A percentile compares a stretch with the other conserved stretches of the same genome.
Evolutionary conservation across 1,140 invertebrate genomes (phyloP).

Genomic region (Philotrypesis tridentata): DNA sequence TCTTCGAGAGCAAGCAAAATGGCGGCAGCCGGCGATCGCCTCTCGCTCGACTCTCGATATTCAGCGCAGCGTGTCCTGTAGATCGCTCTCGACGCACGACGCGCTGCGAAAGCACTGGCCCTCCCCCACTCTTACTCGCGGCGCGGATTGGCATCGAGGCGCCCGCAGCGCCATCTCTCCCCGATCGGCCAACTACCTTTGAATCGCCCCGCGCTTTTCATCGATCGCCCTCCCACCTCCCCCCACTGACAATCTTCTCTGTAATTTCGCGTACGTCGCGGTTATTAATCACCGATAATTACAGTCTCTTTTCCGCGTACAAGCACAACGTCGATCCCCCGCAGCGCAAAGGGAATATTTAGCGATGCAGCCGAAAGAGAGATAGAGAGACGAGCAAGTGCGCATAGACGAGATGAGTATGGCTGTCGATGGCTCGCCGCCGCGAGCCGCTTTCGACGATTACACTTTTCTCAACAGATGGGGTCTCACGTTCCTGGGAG

Average conservation of each 20-base stretch:
- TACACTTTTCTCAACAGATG: conserved; percentile 36
- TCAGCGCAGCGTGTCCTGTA: not conserved
- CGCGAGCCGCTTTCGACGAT: conserved; percentile 45
- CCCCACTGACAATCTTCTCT: not conserved
- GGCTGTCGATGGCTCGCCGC: too few relatives aligned
- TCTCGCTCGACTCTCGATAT: conserved; percentile 11
- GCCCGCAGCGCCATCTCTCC: not conserved
- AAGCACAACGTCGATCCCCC: too few relatives aligned
- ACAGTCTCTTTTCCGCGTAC: too few relatives aligned
- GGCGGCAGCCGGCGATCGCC: not conserved
- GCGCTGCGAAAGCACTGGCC: not conserved
- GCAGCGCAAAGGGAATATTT: too few relatives aligned
- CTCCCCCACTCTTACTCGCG: not conserved
- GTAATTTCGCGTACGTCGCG: too few relatives aligned
- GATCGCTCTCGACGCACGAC: conserved; percentile 3
- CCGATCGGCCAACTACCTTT: not conserved
- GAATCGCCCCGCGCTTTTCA: conserved; percentile 24
- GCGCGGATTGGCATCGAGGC: not conserved
- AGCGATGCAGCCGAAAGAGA: too few relatives aligned
- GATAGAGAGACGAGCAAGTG: not conserved
- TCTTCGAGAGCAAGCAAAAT: conserved; percentile 18
- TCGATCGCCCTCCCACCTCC: not conserved
- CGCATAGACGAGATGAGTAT: not conserved
- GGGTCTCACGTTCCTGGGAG: conserved; percentile 13
- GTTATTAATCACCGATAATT: not conserved